Base-by-base conservation (phyloP, 2,113 vertebrate genomes). In the Centrocercus urophasianus region DNA sequence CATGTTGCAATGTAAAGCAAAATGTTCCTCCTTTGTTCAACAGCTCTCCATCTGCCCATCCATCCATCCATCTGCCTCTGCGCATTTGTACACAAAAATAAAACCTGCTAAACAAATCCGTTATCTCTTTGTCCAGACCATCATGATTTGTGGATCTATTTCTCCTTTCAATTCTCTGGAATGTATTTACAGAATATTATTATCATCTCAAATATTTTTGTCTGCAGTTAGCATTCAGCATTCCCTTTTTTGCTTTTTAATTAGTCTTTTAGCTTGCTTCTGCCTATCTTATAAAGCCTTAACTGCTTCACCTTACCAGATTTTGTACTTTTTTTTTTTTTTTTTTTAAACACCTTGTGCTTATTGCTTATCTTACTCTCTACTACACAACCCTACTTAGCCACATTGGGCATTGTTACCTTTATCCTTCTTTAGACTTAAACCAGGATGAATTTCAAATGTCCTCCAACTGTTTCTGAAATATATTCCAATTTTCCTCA, bases 351-450 rank as follows among this genome's bases (percentile, higher is more conserved):
- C 65, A 93, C 94, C 91, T 96, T 96, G 56, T 95, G 77, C 67
- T 95, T 95, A 89, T 54, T 95, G 89, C 89, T 95, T 96, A 96
- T 97, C 96, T 92, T 83, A 87, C 92, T 93, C 78, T 90, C 94
- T 89, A 38, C 78, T 93, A 83, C 70, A 95, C 81, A 95, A 94
- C 83, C 83, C 92, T 94, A 40, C 94, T 96, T 96, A 97, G 78
- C 91, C 74, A 87, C 86, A 92, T 76, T 81, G 88, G 74, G 89
- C 83, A 95, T 95, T 95, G 96, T 95, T 96, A 97, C 94, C 90
- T 96, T 96, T 93, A 96, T 94, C 92, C 93, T 79, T 91, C 93
- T 97, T 95, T 94, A 94, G 89, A 95, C 94, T 96, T 96, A 96
- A 96, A 91, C 94, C 81, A 94, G 93, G 80, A 96, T 96, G 82